Evolutionary conservation across 2,797 vertebrate species (phyloP).

Genomic region (Dipus sagitta): DNA sequence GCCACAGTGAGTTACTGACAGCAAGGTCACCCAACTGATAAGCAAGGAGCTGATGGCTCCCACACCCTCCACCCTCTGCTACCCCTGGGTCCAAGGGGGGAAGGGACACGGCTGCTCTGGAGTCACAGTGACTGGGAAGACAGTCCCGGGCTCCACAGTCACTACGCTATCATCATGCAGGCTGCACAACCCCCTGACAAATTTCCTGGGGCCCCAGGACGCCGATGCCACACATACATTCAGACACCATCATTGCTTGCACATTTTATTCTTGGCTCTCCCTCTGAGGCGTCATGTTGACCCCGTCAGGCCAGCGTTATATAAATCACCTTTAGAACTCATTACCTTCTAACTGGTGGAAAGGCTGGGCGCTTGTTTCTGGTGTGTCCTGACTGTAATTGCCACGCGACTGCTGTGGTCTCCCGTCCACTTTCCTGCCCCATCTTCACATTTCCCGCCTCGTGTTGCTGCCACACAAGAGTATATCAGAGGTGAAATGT

Average conservation of each 20-base stretch:
- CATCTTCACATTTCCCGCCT: not conserved
- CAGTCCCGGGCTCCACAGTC: not conserved
- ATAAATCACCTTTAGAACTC: constrained; percentile 81
- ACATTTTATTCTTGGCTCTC: constrained; percentile 57
- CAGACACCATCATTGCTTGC: not conserved
- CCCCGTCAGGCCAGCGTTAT: constrained; percentile 73
- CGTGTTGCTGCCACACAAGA: rapidly evolving
- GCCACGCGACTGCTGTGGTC: constrained; percentile 23
- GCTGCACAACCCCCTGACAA: not conserved
- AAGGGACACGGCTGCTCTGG: not conserved
- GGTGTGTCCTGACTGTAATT: constrained; percentile 43
- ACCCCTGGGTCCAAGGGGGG: not conserved
- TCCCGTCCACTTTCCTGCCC: constrained; percentile 34
- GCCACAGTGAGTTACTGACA: constrained; percentile 52
- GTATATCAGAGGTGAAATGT: not conserved
- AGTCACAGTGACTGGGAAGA: constrained; percentile 20
- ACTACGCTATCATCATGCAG: not conserved
- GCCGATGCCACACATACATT: not conserved
- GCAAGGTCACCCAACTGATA: not conserved
- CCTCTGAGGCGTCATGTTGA: constrained; percentile 60
- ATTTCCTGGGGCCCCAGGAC: not conserved
- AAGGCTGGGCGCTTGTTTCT: constrained; percentile 24
- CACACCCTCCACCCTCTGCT: not conserved
- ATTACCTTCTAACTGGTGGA: constrained; percentile 70
- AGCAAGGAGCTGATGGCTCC: constrained; percentile 1